These are phyloP conservation scores for Aplocera efformata DNA, from an alignment of 2,888 invertebrate species.

Conservation along the genomic window DNA sequence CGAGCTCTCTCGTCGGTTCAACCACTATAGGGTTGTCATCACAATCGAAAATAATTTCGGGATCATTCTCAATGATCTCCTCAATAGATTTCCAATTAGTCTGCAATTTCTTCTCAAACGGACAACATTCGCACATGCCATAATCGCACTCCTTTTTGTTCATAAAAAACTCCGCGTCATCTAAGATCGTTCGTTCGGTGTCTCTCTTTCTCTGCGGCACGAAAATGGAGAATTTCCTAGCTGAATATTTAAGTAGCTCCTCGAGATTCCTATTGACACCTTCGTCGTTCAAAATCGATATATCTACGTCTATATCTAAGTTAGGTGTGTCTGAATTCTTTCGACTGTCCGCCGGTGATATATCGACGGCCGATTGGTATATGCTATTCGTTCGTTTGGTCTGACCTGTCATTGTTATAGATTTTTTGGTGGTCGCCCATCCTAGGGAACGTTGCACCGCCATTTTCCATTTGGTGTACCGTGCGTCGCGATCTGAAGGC, in stretches of 20 bases:
- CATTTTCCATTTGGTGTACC: constrained; percentile 96
- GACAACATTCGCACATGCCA: constrained; percentile 64
- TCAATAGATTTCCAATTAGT: constrained; percentile 69
- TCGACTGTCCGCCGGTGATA: constrained; percentile 39
- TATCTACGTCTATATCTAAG: constrained; percentile 30
- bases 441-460: constrained; percentile 95
- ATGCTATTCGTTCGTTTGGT: constrained; percentile 59
- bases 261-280: constrained; percentile 48
- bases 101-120: constrained; percentile 43
- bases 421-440: constrained; percentile 90
- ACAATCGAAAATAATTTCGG: constrained; percentile 71
- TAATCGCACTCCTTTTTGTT: constrained; percentile 70
- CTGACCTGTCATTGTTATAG: constrained; percentile 89
- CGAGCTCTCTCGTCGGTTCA: constrained; percentile 41
- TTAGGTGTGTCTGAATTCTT: constrained; percentile 43
- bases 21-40: constrained; percentile 66
- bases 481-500: constrained; percentile 86
- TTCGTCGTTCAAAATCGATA: constrained; percentile 33
- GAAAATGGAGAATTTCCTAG: constrained; percentile 61
- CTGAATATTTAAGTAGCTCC: constrained; percentile 59
- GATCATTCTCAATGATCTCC: constrained; percentile 72
- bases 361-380: constrained; percentile 27
- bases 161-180: constrained; percentile 63
- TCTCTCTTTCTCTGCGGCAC: constrained; percentile 43
- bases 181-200: constrained; percentile 60